phyloP scores from a whole-genome alignment of 2,797 vertebrate genomes.

The Peromyscus melanophrys region DNA sequence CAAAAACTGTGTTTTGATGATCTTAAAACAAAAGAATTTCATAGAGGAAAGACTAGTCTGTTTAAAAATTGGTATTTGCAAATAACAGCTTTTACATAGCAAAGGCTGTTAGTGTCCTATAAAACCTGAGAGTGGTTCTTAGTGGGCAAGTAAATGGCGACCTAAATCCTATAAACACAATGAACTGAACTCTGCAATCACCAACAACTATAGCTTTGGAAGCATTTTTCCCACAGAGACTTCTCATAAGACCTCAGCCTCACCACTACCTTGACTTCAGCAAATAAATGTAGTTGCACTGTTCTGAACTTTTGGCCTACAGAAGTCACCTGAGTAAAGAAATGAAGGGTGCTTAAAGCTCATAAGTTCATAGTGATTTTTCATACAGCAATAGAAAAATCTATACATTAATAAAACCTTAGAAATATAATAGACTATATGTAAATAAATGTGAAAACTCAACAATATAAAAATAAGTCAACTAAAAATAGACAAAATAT shows the following conservation, averaged over 20 bases:
- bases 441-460: background rate
- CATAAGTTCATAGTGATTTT: background rate
- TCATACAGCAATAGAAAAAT: slow-evolving; percentile 51
- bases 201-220: background rate
- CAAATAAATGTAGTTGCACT: background rate
- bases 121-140: background rate
- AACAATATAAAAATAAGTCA: background rate
- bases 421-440: background rate
- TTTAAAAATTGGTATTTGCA: background rate
- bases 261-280: background rate
- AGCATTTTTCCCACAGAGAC: background rate
- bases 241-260: background rate
- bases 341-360: background rate
- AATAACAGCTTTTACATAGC: background rate
- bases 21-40: slow-evolving; percentile 8
- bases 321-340: slow-evolving; percentile 18
- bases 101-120: background rate
- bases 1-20: background rate
- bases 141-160: background rate
- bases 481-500: slow-evolving; percentile 39
- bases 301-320: background rate
- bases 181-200: slow-evolving; percentile 14
- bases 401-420: background rate
- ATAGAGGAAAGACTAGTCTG: background rate
- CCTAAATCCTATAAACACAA: background rate